Conservation (phyloP, 1,140 invertebrate genomes). For the Rhynchophorus ferrugineus region DNA sequence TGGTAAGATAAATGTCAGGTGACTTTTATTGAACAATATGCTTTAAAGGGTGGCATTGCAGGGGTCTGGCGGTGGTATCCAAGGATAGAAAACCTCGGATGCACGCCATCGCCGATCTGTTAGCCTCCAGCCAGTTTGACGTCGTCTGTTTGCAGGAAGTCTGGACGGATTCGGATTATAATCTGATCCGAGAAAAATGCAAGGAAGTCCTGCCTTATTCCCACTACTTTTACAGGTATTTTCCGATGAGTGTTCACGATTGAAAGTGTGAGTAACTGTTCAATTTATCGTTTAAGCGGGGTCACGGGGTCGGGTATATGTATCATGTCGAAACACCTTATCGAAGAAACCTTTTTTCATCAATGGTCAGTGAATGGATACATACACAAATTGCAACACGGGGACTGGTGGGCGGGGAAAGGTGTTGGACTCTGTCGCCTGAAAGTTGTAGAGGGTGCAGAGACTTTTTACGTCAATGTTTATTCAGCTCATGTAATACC, state of each 20-base stretch:
- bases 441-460: conserved; percentile 45
- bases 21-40: conserved; percentile 18
- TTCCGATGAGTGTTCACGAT: background rate
- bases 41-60: conserved; percentile 39
- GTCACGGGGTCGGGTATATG: conserved; percentile 87
- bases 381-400: conserved; percentile 91
- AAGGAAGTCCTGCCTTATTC: conserved; percentile 63
- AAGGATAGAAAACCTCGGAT: conserved; percentile 70
- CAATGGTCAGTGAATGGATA: conserved; percentile 94
- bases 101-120: conserved; percentile 67
- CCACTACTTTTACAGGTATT: conserved; percentile 89
- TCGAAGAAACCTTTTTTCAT: conserved; percentile 83
- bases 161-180: conserved; percentile 74
- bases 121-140: conserved; percentile 66
- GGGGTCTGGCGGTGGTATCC: conserved; percentile 77
- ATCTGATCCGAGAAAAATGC: conserved; percentile 57
- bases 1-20: conserved; percentile 51
- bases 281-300: conserved; percentile 54
- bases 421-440: conserved; percentile 80
- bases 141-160: conserved; percentile 91
- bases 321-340: conserved; percentile 81
- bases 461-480: conserved; percentile 67
- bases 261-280: background rate
- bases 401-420: conserved; percentile 98
- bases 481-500: conserved; percentile 86